phyloP scores from a whole-genome alignment of 2,888 invertebrate genomes.

The Acronicta psi region DNA sequence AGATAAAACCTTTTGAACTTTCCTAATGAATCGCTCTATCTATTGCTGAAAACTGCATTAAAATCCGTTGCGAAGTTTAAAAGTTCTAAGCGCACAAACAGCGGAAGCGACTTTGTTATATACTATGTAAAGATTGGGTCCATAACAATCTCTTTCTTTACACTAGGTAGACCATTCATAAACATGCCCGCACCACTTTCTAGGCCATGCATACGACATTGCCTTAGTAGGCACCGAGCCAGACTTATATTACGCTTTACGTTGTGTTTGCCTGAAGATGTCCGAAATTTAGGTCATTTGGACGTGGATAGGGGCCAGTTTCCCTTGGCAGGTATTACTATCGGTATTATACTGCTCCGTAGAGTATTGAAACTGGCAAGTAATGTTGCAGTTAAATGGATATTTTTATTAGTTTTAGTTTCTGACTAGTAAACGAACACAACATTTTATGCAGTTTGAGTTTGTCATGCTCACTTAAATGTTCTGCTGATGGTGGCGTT shows the following conservation, averaged over 20 bases:
- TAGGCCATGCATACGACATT: conserved; percentile 32
- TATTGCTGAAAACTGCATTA: too few relatives aligned
- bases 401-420: background rate
- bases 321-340: conserved; percentile 6
- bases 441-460: too few relatives aligned
- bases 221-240: conserved; percentile 30
- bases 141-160: conserved; percentile 10
- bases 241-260: conserved; percentile 17
- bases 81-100: too few relatives aligned
- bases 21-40: too few relatives aligned
- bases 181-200: conserved; percentile 10
- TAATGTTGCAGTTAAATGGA: too few relatives aligned
- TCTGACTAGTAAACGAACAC: too few relatives aligned
- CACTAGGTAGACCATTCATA: conserved; percentile 19
- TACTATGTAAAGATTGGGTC: conserved; percentile 36
- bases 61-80: too few relatives aligned
- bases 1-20: too few relatives aligned
- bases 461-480: too few relatives aligned
- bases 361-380: background rate
- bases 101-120: too few relatives aligned
- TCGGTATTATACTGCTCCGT: conserved; percentile 1
- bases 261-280: conserved; percentile 33
- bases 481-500: too few relatives aligned
- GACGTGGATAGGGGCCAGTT: conserved; percentile 12
- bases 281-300: conserved; percentile 32